Base-by-base conservation (phyloP, 2,797 vertebrate species). In the Ptychobarbus kaznakovi region DNA sequence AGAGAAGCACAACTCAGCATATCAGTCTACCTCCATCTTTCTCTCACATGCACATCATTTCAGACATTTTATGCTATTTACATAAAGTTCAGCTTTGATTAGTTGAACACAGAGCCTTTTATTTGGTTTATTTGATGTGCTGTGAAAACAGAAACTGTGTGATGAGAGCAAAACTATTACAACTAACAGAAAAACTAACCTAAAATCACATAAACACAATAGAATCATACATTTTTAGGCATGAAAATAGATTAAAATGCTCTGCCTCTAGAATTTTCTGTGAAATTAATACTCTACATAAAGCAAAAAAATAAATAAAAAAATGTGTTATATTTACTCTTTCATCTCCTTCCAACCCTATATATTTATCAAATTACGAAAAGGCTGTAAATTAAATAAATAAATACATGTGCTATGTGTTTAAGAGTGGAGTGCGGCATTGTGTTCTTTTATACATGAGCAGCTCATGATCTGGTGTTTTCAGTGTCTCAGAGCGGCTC, bases 101-200 rank as follows among this genome's bases (percentile, higher is more conserved):
- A 44, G 38, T 10, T 25, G 46, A 6, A 1, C 74, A 40, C 53
- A 70, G 58, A 65, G 76, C 25, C 20, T 79, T 63, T 79, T 63
- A 83, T 76, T 61, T 78, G 65, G 56, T 77, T 58, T 22, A 38
- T 72, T 82, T 83, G 42, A 70, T 72, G 65, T 68, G 51, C 10
- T 20, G 15, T 42, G 22, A 13, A 83, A 76, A 76, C 20, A 75
- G 42, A 76, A 53, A 42, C 32, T 6, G 16, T n/a, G 25, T 18
- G 51, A 76, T 74, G 38, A 83, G 61, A 66, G 46, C 4, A 51
- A 76, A 53, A 11, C 9, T 83, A 28, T 66, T n/a, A 20, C 12
- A 65, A 38, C 28, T 56, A 38, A 58, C 35, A 70, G 66, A 0
- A 1, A 1, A 66, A 46, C 11, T n/a, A 68, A 65, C 25, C 25